Evolutionary conservation across 2,888 invertebrate species (phyloP).

Genomic region (Omphaloscelis lunosa): DNA sequence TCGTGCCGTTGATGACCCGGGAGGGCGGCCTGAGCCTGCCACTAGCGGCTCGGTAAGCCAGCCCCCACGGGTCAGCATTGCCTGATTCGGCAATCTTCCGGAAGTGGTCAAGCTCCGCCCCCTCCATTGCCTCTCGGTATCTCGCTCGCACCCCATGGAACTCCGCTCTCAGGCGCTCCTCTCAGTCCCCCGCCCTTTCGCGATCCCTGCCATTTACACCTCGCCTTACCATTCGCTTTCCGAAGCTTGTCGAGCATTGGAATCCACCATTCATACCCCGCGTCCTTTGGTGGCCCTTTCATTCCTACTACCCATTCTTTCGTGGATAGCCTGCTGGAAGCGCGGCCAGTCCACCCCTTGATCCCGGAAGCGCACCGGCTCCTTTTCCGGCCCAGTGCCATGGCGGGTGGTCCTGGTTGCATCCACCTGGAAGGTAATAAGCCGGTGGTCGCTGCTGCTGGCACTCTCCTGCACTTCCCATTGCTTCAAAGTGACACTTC

Average conservation of each 20-base stretch:
- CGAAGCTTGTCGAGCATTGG: no score
- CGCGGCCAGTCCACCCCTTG: constrained; percentile 17
- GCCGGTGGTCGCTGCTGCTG: constrained; percentile 56
- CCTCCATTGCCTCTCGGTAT: no score
- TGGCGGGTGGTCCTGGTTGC: rapidly evolving
- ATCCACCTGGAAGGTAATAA: constrained; percentile 39
- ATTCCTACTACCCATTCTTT: no score
- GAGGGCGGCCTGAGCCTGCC: no score
- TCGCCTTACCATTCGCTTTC: no score
- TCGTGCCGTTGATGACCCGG: neutral
- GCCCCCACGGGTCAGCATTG: constrained; percentile 49
- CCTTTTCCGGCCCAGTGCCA: neutral
- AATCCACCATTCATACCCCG: no score
- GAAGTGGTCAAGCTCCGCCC: neutral
- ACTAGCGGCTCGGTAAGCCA: constrained; percentile 28
- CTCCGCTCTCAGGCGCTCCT: no score
- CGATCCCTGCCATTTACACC: no score
- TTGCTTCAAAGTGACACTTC: rapidly evolving
- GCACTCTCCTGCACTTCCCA: neutral
- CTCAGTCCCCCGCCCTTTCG: no score
- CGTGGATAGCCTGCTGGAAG: neutral
- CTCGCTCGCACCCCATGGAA: no score
- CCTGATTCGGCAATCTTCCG: neutral
- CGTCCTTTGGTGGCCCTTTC: no score
- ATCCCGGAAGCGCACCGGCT: constrained; percentile 22